phyloP scores from a whole-genome alignment of 2,113 vertebrate species.

The Campylomormyrus tamandua region DNA sequence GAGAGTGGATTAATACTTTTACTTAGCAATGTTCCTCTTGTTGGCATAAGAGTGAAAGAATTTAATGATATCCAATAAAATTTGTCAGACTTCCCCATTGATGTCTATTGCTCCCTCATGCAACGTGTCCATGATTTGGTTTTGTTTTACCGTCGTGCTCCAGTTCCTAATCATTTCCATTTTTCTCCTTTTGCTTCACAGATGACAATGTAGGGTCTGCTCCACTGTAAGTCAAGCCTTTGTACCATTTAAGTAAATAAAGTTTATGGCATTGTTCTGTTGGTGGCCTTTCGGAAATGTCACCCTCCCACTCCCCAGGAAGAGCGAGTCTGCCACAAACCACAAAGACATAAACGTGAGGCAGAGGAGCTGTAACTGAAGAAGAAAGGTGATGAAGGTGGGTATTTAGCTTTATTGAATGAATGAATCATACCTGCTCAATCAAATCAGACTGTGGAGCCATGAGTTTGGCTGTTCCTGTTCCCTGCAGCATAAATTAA shows the following conservation, averaged over 20 bases:
- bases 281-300: background rate
- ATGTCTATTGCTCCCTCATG: background rate
- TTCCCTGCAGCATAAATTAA: background rate
- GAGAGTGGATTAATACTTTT: background rate
- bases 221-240: slow-evolving; percentile 77
- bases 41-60: background rate
- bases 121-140: background rate
- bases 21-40: background rate
- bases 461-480: background rate
- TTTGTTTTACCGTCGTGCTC: background rate
- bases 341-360: slow-evolving; percentile 85
- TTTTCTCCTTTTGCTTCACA: slow-evolving; percentile 42
- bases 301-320: slow-evolving; percentile 57
- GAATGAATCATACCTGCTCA: background rate
- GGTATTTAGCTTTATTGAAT: slow-evolving; percentile 24
- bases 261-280: background rate
- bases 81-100: background rate
- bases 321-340: slow-evolving; percentile 76
- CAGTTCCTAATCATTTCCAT: background rate
- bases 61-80: slow-evolving; percentile 1
- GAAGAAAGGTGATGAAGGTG: slow-evolving; percentile 39
- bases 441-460: background rate
- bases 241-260: background rate
- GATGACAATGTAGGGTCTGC: slow-evolving; percentile 88
- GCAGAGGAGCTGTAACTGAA: slow-evolving; percentile 84